Base-by-base conservation (phyloP, 1,140 invertebrate genomes). In the Papilio machaon region DNA sequence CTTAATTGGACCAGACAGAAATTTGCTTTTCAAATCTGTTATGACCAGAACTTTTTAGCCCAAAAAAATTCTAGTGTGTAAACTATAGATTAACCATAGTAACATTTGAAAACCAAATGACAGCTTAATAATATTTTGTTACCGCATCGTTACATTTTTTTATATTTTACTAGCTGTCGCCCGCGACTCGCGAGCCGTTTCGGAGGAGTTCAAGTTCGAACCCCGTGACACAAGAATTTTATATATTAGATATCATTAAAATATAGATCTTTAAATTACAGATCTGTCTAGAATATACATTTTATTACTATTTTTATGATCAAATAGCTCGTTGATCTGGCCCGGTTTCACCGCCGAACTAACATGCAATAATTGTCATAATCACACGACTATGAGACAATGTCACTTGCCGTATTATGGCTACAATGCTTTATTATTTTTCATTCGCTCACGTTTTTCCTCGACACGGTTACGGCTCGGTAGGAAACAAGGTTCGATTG, bases 401-500 rank as follows among this genome's bases (percentile, higher is more conserved):
- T 88, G 85, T 86, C 85, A 89, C 84, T 83, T 81, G 81, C 60
- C 81, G 84, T 84, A 82, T 86, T 81, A 82, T 75, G 82, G 81
- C 47, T 79, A 94, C 91, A 94, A 94, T 93, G 85, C 84, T 85
- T 90, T 88, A 91, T 94, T 92, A 91, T 92, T 91, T 89, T 87
- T 85, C 84, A 78, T 80, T 90, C 81, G 91, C 91, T 91, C 92
- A 94, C 91, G 92, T 93, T 94, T 93, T 92, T 92, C 90, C 90
- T 93, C 91, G 91, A 89, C 88, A 91, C 86, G 80, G 89, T 91
- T 92, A 92, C 90, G 87, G 84, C 83, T 89, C 30, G 83, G 81
- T 89, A 89, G 88, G 86, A 90, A 89, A 87, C 82, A 81, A 87
- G 81, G 60, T 67, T 80, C 74, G 74, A 88, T 84, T 87, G 87